Percentiles rank a stretch among this genome's conserved stretches.
Conservation (phyloP, 2,113 vertebrate species). For the Ictalurus punctatus region DNA sequence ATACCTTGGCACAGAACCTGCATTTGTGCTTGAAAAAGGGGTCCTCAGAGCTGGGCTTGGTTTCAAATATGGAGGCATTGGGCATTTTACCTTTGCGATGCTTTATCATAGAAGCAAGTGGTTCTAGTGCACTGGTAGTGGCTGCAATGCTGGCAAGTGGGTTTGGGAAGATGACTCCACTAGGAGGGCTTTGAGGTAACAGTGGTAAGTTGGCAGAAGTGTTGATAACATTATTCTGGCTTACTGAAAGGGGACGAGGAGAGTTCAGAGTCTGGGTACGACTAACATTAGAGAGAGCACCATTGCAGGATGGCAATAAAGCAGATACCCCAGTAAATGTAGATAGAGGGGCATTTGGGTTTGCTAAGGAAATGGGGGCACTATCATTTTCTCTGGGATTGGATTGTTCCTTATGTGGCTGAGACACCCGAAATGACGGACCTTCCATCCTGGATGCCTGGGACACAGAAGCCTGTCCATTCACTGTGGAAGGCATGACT, state of each 20-base stretch:
- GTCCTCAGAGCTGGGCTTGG: constrained; percentile 88
- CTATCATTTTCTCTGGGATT: constrained; percentile 67
- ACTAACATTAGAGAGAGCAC: constrained; percentile 64
- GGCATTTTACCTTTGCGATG: constrained; percentile 90
- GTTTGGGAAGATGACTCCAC: constrained; percentile 94
- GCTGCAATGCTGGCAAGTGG: constrained; percentile 93
- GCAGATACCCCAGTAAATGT: constrained; percentile 64
- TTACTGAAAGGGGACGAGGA: constrained; percentile 75
- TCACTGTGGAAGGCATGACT: constrained; percentile 68
- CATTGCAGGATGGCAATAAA: constrained; percentile 69
- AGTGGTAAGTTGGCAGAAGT: constrained; percentile 84
- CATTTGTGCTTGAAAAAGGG: constrained; percentile 99
- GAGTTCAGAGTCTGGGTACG: constrained; percentile 73
- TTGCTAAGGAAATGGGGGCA: constrained; percentile 70
- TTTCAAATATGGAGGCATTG: constrained; percentile 87
- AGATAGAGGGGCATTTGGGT: constrained; percentile 64
- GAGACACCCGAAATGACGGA: constrained; percentile 72
- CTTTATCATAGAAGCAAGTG: constrained; percentile 89
- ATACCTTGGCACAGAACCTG: constrained; percentile 98
- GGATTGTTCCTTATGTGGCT: constrained; percentile 71
- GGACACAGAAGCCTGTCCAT: constrained; percentile 70
- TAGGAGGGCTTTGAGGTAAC: constrained; percentile 93
- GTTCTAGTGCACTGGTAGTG: constrained; percentile 89
- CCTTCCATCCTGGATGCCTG: constrained; percentile 70
- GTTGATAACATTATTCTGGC: constrained; percentile 76